A percentile compares a stretch with the other conserved stretches of the same genome.
Evolutionary conservation across 2,113 vertebrate species (phyloP).

Genomic region (Heterotilapia buettikoferi): DNA sequence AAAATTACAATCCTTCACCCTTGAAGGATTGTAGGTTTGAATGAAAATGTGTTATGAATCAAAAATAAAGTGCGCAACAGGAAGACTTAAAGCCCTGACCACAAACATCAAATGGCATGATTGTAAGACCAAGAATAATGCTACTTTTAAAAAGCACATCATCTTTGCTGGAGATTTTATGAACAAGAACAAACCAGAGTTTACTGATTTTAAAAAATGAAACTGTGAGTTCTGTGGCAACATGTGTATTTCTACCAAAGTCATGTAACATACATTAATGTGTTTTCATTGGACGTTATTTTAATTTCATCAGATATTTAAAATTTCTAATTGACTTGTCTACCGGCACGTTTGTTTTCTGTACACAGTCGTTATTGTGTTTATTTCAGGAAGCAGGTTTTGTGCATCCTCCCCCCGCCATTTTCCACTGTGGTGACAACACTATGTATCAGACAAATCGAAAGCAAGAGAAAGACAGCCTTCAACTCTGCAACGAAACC

Average conservation of each 20-base stretch:
- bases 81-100: not conserved
- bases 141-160: fast-evolving
- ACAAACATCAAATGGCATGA: fast-evolving
- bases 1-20: not conserved
- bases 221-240: fast-evolving
- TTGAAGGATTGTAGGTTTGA: fast-evolving
- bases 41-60: fast-evolving
- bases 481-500: not conserved
- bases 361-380: not conserved
- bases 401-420: not conserved
- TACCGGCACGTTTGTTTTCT: fast-evolving
- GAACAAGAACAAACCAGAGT: fast-evolving
- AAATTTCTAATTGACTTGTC: fast-evolving
- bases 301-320: not conserved
- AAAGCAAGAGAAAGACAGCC: not conserved
- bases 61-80: fast-evolving
- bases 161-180: not conserved
- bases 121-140: not conserved
- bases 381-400: not conserved
- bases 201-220: not conserved
- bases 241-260: not conserved
- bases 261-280: not conserved
- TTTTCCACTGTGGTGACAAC: not conserved
- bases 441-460: not conserved
- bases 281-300: not conserved